Base-by-base conservation (phyloP, 2,797 vertebrate species). In the Sciurus carolinensis region DNA sequence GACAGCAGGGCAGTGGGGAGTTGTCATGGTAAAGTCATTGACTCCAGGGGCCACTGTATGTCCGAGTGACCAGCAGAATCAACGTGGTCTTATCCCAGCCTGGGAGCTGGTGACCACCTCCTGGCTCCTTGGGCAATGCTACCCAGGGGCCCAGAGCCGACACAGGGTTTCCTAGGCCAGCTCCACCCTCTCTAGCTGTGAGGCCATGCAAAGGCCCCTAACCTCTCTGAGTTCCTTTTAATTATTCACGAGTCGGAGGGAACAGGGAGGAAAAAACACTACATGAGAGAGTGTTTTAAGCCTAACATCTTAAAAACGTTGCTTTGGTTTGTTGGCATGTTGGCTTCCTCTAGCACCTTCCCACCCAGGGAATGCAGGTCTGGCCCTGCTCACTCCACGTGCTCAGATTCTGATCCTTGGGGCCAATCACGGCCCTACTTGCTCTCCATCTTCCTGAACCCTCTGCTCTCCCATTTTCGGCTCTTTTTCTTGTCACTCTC, bases 31-130 rank as follows among this genome's bases (percentile, higher is more conserved):
- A 10, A 84, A 66, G 52, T 50, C 72, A 75, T 39, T 69, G 47
- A 42, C 75, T 89, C 52, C 54, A 67, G 64, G 36, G 44, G 6
- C 54, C 44, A 15, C 57, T 42, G 3, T 4, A 6, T 33, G 17
- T 54, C 50, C 59, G 6, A 0, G 1, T 26, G 39, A 7, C 24
- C 30, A 7, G 1, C 1, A 1, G 73, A 69, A 36, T 44, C 0
- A 0, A 42, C 30, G 2, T 26, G 59, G n/a, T 28, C 77, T 88
- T 17, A 7, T 36, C 26, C 4, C 5, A 4, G 33, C 7, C 0
- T 1, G 2, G 50, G 22, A 30, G 2, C 6, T 77, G n/a, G 3
- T 1, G 10, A 39, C 64, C 42, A 12, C 67, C 28, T 15, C 30
- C 10, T 13, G 52, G 76, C 17, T 59, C 39, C 30, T 24, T 11